phyloP scores from a whole-genome alignment of 2,888 invertebrate species.

The Odontomyia ornata region DNA sequence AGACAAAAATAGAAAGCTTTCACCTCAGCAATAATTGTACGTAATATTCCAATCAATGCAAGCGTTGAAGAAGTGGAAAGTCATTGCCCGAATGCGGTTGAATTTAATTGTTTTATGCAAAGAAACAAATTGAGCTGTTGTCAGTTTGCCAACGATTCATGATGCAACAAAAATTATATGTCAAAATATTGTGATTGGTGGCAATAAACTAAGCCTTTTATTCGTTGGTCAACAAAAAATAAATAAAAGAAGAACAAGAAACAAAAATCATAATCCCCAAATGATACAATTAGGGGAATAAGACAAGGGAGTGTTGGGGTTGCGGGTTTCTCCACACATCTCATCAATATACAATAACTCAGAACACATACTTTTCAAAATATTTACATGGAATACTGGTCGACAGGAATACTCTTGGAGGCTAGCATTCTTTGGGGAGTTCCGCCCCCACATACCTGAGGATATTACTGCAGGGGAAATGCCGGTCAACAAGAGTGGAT shows the following conservation, averaged over 20 bases:
- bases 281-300: background rate
- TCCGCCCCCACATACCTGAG: too few species aligned
- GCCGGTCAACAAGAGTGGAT: too few species aligned
- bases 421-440: too few species aligned
- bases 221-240: background rate
- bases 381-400: too few species aligned
- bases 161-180: background rate
- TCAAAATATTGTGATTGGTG: slow-evolving; percentile 5
- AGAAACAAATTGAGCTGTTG: slow-evolving; percentile 4
- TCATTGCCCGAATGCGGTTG: slow-evolving; percentile 29
- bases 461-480: too few species aligned
- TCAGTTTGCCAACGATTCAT: slow-evolving; percentile 20
- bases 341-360: too few species aligned
- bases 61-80: background rate
- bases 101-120: background rate
- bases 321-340: too few species aligned
- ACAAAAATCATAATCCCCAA: too few species aligned
- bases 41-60: slow-evolving; percentile 24
- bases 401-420: too few species aligned
- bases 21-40: slow-evolving; percentile 36
- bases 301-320: background rate
- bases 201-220: background rate
- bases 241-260: background rate
- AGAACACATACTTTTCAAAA: too few species aligned
- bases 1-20: background rate